Evolutionary conservation across 2,888 invertebrate genomes (phyloP).

Genomic region (Drosophila tanythrix): DNA sequence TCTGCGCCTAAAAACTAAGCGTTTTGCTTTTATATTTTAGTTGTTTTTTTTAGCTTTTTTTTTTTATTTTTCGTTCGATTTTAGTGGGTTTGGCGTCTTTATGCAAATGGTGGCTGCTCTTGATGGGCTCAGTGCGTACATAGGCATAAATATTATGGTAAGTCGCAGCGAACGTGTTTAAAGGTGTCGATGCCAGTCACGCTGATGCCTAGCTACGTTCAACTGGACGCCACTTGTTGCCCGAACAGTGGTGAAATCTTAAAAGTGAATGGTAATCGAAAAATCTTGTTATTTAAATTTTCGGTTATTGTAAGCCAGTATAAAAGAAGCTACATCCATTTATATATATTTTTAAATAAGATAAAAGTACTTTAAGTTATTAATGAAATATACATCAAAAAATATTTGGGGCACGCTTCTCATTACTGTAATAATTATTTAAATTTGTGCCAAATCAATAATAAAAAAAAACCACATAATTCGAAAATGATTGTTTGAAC

Average conservation of each 20-base stretch:
- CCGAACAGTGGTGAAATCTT: conserved; percentile 39
- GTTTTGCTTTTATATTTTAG: conserved; percentile 8
- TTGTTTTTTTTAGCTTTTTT: background rate
- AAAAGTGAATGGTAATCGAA: background rate
- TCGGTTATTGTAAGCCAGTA: background rate
- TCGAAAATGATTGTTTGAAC: background rate
- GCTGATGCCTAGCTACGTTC: conserved; percentile 23
- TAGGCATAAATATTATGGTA: conserved; percentile 61
- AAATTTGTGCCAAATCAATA: background rate
- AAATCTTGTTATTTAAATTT: background rate
- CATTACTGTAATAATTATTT: background rate
- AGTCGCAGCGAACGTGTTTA: conserved; percentile 21
- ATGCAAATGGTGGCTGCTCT: conserved; percentile 66
- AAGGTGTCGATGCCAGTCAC: conserved; percentile 57
- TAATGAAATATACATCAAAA: background rate
- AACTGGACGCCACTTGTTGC: conserved; percentile 31
- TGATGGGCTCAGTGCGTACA: conserved; percentile 48
- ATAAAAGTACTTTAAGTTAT: background rate
- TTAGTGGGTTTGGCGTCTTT: conserved; percentile 59
- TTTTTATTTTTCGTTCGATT: conserved; percentile 8
- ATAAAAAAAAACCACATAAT: background rate
- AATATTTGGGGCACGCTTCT: background rate
- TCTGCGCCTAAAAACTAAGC: conserved; percentile 57
- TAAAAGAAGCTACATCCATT: background rate
- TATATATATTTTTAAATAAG: background rate